These are phyloP conservation scores for Pantala flavescens DNA, from an alignment of 1,140 invertebrate genomes.

Conservation along the genomic window DNA sequence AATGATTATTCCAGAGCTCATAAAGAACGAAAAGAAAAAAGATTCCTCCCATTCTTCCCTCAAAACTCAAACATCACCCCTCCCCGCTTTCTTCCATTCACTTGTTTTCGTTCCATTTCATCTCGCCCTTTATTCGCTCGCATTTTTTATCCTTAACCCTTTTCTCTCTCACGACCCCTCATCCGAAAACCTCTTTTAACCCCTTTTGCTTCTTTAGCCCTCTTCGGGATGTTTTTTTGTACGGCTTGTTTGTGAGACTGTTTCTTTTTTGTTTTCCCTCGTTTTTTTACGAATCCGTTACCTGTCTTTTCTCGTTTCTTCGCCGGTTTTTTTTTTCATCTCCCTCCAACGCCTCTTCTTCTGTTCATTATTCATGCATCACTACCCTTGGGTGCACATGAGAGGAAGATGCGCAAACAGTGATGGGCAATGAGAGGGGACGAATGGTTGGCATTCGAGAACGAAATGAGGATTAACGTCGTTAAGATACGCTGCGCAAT, in stretches of 20 bases:
- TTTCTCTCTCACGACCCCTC: background rate
- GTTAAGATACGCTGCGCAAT: too few species aligned
- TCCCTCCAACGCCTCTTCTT: background rate
- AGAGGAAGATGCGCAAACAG: background rate
- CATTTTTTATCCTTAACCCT: background rate
- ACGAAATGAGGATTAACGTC: background rate
- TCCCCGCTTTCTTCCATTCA: background rate
- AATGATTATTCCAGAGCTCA: background rate
- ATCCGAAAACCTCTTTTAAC: background rate
- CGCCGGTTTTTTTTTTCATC: background rate
- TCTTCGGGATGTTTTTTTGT: background rate
- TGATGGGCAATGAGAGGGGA: background rate
- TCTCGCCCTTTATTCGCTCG: background rate
- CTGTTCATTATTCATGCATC: background rate
- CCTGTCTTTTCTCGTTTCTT: background rate
- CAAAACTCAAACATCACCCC: background rate
- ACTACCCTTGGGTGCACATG: background rate
- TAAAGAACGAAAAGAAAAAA: background rate
- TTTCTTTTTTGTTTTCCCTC: background rate
- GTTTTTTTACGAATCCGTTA: background rate
- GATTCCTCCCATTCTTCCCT: background rate
- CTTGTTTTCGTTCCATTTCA: background rate
- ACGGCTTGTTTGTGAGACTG: background rate
- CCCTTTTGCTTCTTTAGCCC: background rate
- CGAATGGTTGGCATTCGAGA: background rate